These are phyloP conservation scores for Ricordea florida DNA, from an alignment of 92 coral and sea anemone species.

Conservation along the genomic window DNA sequence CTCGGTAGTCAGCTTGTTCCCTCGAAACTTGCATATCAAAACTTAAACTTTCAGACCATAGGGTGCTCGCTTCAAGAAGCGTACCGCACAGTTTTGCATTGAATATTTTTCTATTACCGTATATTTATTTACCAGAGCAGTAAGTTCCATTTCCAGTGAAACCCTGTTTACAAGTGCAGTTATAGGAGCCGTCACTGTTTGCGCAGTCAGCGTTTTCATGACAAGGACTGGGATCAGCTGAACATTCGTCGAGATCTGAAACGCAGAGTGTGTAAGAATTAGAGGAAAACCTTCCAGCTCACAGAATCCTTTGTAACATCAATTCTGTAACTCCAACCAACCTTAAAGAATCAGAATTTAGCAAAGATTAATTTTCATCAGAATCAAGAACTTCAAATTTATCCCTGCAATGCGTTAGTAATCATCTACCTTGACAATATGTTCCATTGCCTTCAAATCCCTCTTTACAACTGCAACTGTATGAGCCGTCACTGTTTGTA, in stretches of 20 bases:
- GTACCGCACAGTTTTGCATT: too few species aligned
- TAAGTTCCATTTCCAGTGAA: slow-evolving; percentile 48
- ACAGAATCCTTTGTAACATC: too few species aligned
- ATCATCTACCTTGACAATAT: slow-evolving; percentile 2
- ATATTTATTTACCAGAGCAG: slow-evolving; percentile 49
- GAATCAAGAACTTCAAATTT: background rate
- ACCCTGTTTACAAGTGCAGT: slow-evolving; percentile 66
- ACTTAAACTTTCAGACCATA: too few species aligned
- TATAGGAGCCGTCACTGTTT: slow-evolving; percentile 60
- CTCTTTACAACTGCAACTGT: slow-evolving; percentile 46
- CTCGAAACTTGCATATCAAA: too few species aligned
- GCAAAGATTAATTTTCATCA: background rate
- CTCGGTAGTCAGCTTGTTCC: too few species aligned
- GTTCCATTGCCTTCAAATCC: slow-evolving; percentile 71
- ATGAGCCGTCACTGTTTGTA: slow-evolving; percentile 66
- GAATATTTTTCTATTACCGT: background rate
- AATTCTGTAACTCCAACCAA: too few species aligned
- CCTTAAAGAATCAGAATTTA: too few species aligned
- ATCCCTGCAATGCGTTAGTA: background rate
- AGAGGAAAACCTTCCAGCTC: background rate
- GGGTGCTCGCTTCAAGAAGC: too few species aligned
- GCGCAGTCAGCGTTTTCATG: slow-evolving; percentile 47
- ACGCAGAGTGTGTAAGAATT: background rate
- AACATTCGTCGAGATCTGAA: slow-evolving; percentile 55
- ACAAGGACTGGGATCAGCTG: slow-evolving; percentile 25